Evolutionary conservation across 2,888 invertebrate genomes (phyloP), one percentile per base, ranked within the genome.

Genomic region (Pedicia rivosa): DNA sequence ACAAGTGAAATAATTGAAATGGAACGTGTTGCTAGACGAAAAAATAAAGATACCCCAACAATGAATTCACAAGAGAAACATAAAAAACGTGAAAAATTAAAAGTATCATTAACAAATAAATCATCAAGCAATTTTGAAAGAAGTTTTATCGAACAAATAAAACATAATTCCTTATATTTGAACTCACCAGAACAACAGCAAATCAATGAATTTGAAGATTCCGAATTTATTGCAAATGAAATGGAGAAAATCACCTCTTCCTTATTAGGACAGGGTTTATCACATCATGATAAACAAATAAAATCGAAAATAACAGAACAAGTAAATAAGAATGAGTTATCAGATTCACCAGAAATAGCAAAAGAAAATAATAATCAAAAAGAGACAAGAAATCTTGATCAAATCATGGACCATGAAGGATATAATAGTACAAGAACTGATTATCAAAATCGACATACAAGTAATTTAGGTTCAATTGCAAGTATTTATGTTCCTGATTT

Each of bases 21-120:
- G 39, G 55, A 57, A 12, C 54, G 50, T 20, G 47, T 50, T 5
- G 46, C 50, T 5, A 42, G 48, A 16, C 40, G 41, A 17, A 33
- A 41, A 24, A 39, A 42, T 28, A 46, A 46, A 24, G 45, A 48
- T 7, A n/a, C 24, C 9, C 13, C n/a, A 25, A 26, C 17, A 8
- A 30, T 28, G 17, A 26, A 27, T n/a, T 27, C 39, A 6, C 15
- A 31, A 3, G 13, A 26, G 8, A 57, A 22, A 59, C 62, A 30
- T 55, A 57, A 8, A 62, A 59, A 45, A 62, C 63, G 43, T 65
- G 64, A 66, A 62, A 53, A 52, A 64, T 63, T 0, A 57, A 62
- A 44, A 51, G 46, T 35, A 56, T 64, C 34, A 59, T 63, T 41
- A 59, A 55, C 38, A 59, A 51, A 36, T 62, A 44, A 64, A 65